phyloP scores from a whole-genome alignment of 2,888 invertebrate species.

The Drosophila flavopinicola region DNA sequence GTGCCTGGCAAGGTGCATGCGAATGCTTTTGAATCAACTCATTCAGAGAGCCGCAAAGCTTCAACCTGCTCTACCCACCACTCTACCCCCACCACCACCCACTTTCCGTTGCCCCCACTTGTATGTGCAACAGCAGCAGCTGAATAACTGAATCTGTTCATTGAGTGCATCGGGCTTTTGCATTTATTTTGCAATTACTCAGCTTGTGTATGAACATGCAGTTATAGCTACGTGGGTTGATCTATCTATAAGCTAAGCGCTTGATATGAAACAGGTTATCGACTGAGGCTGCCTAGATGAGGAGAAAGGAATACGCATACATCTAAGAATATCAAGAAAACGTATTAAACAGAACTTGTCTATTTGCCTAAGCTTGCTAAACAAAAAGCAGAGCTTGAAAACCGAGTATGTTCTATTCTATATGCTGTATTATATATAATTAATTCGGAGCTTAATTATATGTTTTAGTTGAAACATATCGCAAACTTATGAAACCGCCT shows the following conservation, averaged over 20 bases:
- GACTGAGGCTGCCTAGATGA: no score
- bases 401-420: no score
- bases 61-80: not conserved
- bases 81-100: not conserved
- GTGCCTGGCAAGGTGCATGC: constrained; percentile 64
- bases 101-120: not conserved
- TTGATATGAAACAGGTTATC: no score
- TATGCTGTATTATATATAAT: no score
- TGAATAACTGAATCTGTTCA: constrained; percentile 56
- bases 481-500: constrained; percentile 3
- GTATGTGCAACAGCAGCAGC: constrained; percentile 8
- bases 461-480: no score
- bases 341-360: no score
- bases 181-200: constrained; percentile 71
- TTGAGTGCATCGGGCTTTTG: constrained; percentile 45
- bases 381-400: no score
- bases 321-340: no score
- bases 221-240: constrained; percentile 27
- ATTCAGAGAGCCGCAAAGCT: constrained; percentile 22
- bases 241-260: constrained; percentile 22
- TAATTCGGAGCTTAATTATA: no score
- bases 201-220: constrained; percentile 47
- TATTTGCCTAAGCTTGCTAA: no score
- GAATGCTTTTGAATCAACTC: constrained; percentile 44
- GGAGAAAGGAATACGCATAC: no score